phyloP scores from a whole-genome alignment of 1,140 invertebrate genomes.

The Zeugodacus cucurbitae region DNA sequence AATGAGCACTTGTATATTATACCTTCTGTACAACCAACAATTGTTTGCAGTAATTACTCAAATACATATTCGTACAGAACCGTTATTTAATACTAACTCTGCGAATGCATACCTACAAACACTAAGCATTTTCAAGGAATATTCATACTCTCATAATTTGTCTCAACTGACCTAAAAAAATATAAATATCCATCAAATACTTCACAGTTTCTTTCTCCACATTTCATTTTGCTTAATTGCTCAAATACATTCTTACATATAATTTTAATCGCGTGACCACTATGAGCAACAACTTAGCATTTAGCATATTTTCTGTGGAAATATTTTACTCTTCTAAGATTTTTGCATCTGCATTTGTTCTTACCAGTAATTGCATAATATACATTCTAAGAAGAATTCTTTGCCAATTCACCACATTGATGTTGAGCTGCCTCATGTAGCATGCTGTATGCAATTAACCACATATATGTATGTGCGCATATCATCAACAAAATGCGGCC shows the following conservation, averaged over 20 bases:
- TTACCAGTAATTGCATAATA: neutral
- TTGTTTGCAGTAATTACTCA: no score
- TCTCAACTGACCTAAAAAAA: neutral
- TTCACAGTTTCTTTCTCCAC: neutral
- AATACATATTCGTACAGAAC: no score
- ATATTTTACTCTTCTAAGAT: neutral
- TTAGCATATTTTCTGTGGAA: neutral
- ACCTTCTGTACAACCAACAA: no score
- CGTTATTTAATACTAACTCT: no score
- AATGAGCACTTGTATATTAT: no score
- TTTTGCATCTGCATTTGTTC: neutral
- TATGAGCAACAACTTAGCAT: neutral
- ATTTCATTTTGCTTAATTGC: neutral
- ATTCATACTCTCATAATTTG: no score
- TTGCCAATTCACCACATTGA: neutral
- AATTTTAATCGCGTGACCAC: neutral
- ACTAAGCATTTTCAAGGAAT: no score
- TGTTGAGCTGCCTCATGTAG: neutral
- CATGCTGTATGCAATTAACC: neutral
- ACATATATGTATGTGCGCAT: neutral
- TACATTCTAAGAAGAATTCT: neutral
- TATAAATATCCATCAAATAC: neutral
- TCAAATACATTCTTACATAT: neutral
- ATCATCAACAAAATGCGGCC: slow-evolving; percentile 1
- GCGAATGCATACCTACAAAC: no score